A percentile compares a stretch with the other conserved stretches of the same genome.
Conservation (phyloP, 2,113 vertebrate species). For the Eublepharis macularius region DNA sequence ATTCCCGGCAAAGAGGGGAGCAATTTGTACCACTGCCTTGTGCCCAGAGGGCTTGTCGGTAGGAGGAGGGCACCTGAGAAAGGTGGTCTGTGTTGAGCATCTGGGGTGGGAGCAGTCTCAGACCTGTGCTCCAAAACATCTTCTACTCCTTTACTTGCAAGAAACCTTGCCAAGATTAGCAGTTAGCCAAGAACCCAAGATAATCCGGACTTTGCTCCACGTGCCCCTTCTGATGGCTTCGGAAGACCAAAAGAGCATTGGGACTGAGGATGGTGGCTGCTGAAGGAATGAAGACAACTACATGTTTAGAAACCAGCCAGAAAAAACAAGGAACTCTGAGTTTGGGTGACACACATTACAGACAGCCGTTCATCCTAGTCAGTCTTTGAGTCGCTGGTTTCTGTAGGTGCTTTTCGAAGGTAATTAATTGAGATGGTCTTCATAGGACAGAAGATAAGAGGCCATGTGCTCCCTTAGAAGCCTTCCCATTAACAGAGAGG, state of each 20-base stretch:
- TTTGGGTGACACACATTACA: neutral
- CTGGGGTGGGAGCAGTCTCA: neutral
- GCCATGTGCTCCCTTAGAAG: no score
- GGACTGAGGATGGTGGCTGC: no score
- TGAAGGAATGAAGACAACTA: neutral
- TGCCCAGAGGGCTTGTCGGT: neutral
- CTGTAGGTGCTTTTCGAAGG: no score
- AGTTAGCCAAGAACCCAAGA: neutral
- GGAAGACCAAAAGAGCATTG: no score
- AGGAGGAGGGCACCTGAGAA: neutral
- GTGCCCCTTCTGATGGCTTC: no score
- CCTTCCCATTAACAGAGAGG: no score
- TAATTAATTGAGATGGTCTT: no score
- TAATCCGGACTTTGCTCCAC: no score
- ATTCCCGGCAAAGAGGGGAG: slow-evolving; percentile 10
- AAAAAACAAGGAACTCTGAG: neutral
- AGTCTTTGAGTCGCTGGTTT: slow-evolving; percentile 60
- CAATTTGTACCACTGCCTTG: neutral
- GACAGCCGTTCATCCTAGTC: slow-evolving; percentile 49
- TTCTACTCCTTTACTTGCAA: neutral
- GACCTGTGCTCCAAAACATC: neutral
- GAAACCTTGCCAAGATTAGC: neutral
- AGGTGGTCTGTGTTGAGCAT: neutral
- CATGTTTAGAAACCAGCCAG: neutral
- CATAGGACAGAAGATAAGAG: no score